Conservation (phyloP, 2,888 invertebrate species). For the Sepioteuthis lessoniana region DNA sequence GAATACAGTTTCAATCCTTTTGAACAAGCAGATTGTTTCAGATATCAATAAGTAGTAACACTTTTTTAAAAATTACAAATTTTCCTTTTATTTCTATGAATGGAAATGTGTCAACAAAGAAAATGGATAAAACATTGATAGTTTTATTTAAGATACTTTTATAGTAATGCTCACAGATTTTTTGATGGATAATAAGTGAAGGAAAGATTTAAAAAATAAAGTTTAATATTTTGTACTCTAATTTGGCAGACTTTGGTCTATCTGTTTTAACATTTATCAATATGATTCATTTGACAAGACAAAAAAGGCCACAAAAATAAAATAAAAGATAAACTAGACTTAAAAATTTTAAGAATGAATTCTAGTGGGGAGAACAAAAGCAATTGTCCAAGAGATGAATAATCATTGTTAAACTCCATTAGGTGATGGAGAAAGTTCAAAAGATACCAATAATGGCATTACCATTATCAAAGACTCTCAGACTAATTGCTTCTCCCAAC, state of each 20-base stretch:
- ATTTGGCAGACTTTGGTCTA: background rate
- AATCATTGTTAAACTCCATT: slow-evolving; percentile 18
- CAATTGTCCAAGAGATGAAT: slow-evolving; percentile 6
- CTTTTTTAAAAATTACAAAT: background rate
- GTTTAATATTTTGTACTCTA: background rate
- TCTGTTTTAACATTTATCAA: background rate
- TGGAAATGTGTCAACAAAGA: background rate
- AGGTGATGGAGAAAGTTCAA: slow-evolving; percentile 20
- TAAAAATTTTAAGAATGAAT: background rate
- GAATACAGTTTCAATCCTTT: too few species aligned
- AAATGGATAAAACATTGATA: background rate
- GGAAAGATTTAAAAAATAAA: background rate
- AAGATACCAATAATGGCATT: slow-evolving; percentile 18
- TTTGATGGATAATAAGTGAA: background rate
- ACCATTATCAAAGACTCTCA: slow-evolving; percentile 33
- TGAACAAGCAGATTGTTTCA: too few species aligned
- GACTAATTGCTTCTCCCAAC: background rate
- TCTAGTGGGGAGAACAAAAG: background rate
- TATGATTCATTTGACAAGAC: background rate
- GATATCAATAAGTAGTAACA: background rate
- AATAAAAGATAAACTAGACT: background rate
- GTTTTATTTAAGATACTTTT: background rate
- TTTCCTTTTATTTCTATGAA: background rate
- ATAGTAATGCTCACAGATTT: background rate
- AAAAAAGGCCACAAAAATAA: background rate